These are phyloP conservation scores for Tetramorium simillimum DNA, from an alignment of 1,140 invertebrate genomes.

Conservation along the genomic window DNA sequence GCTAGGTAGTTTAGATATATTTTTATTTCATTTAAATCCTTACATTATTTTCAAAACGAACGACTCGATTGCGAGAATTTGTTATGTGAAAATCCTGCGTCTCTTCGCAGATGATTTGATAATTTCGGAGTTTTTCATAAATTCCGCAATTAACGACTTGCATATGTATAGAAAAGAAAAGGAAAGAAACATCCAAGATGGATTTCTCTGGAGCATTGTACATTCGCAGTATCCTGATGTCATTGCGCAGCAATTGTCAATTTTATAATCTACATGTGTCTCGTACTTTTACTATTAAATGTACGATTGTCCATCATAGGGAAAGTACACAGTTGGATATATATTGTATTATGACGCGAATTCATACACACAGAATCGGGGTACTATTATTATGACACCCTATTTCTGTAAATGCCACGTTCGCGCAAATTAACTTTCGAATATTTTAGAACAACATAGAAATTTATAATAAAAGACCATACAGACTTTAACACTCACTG, in stretches of 20 bases:
- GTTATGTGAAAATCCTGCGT: slow-evolving; percentile 40
- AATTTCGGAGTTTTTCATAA: slow-evolving; percentile 10
- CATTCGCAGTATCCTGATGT: slow-evolving; percentile 29
- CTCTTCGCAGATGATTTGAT: slow-evolving; percentile 4
- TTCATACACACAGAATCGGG: not conserved
- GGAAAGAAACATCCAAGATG: not conserved
- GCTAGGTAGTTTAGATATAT: not conserved
- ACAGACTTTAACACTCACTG: not conserved
- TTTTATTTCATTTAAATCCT: not conserved
- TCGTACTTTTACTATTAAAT: slow-evolving; percentile 47
- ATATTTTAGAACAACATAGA: not conserved
- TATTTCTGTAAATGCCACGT: slow-evolving; percentile 1
- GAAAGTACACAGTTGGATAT: slow-evolving; percentile 33
- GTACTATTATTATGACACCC: not conserved
- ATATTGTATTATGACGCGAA: slow-evolving; percentile 11
- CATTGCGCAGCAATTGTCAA: slow-evolving; percentile 60
- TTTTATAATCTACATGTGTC: slow-evolving; percentile 62
- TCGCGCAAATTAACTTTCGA: slow-evolving; percentile 24
- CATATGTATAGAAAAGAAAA: slow-evolving; percentile 4
- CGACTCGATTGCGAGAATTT: not conserved
- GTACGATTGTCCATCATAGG: slow-evolving; percentile 44
- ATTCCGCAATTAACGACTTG: slow-evolving; percentile 20
- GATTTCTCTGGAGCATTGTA: slow-evolving; percentile 11
- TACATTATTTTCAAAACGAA: slow-evolving; percentile 4
- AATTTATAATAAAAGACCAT: not conserved